Percentiles rank a stretch among this genome's conserved stretches.
phyloP scores from a whole-genome alignment of 2,113 vertebrate genomes.

The Lota lota region DNA sequence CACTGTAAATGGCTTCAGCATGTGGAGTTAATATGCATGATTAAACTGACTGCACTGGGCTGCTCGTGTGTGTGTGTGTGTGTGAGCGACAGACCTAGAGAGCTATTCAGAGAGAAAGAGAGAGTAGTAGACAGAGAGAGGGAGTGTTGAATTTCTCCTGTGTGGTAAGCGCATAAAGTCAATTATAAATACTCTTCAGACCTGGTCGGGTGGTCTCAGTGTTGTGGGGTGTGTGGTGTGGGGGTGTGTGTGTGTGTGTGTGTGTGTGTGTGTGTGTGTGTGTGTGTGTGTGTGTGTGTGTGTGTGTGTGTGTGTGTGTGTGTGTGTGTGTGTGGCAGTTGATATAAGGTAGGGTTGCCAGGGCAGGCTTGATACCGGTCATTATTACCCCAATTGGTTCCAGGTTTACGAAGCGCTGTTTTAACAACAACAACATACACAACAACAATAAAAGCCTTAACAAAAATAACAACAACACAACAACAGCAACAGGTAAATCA shows the following conservation, averaged over 20 bases:
- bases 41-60: slow-evolving; percentile 20
- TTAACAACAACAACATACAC: too few species aligned
- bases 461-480: too few species aligned
- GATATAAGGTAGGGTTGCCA: not conserved
- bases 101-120: too few species aligned
- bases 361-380: too few species aligned
- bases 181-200: slow-evolving; percentile 5
- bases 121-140: not conserved
- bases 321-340: not conserved
- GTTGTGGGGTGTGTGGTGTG: slow-evolving; percentile 16
- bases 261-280: not conserved
- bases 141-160: not conserved
- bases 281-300: slow-evolving; percentile 9
- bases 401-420: too few species aligned
- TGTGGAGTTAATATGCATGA: slow-evolving; percentile 39
- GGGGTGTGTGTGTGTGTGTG: slow-evolving; percentile 3
- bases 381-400: too few species aligned
- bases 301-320: slow-evolving; percentile 24
- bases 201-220: slow-evolving; percentile 2
- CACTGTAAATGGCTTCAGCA: slow-evolving; percentile 53
- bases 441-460: too few species aligned
- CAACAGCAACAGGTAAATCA: too few species aligned
- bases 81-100: not conserved
- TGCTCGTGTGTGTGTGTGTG: slow-evolving; percentile 1
- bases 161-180: not conserved